These are phyloP conservation scores for Galago senegalensis DNA, from an alignment of 2,797 vertebrate species.

Conservation along the genomic window DNA sequence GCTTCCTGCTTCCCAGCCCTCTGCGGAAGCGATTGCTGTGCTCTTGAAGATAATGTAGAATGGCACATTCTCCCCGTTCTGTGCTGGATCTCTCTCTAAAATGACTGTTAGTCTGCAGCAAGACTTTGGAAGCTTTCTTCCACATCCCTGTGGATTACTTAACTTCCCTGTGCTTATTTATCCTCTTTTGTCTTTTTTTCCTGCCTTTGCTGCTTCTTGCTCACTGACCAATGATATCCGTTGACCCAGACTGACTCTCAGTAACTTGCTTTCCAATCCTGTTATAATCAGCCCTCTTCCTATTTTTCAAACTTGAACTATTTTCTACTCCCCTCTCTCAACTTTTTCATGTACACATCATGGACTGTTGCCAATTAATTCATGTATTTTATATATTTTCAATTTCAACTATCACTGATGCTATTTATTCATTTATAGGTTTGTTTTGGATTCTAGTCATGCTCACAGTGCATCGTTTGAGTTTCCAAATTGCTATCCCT, in stretches of 20 bases:
- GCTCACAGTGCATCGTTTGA: neutral
- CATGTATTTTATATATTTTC: neutral
- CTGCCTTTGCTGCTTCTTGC: neutral
- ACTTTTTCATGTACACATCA: neutral
- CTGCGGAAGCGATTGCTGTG: neutral
- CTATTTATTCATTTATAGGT: neutral
- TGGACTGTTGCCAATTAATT: neutral
- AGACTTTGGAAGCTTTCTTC: neutral
- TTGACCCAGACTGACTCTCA: neutral
- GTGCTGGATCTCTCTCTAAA: neutral
- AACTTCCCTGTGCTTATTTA: neutral
- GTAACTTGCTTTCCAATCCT: neutral
- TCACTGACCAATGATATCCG: neutral
- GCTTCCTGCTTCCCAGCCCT: neutral
- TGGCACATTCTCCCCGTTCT: neutral
- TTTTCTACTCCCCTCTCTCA: neutral
- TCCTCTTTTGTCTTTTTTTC: neutral
- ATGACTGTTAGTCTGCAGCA: neutral
- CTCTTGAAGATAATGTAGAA: neutral
- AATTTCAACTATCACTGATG: neutral
- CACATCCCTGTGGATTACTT: accelerated
- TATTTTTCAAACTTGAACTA: neutral
- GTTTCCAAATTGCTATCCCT: neutral
- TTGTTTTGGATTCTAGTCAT: neutral
- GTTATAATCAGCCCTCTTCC: neutral